phyloP scores from a whole-genome alignment of 2,113 vertebrate species.

The Antigone vipio region DNA sequence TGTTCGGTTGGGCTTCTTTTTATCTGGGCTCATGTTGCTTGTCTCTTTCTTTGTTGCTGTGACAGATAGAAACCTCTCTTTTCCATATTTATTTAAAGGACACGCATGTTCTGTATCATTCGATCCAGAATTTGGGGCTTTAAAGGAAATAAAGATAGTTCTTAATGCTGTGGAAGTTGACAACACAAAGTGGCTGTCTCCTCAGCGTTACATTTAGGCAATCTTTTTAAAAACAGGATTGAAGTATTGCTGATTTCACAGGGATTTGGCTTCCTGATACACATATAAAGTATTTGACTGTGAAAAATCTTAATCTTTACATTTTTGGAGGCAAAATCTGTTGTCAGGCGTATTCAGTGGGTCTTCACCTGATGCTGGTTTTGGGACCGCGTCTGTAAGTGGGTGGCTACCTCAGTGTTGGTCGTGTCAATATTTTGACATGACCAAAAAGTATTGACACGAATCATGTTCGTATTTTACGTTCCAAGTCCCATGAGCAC shows the following conservation, averaged over 20 bases:
- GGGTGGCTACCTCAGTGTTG: neutral
- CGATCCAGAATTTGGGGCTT: neutral
- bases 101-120: neutral
- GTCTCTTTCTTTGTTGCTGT: neutral
- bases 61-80: neutral
- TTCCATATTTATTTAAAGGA: neutral
- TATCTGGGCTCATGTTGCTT: rapidly evolving
- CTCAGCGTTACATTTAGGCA: neutral
- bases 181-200: neutral
- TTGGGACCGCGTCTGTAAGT: neutral
- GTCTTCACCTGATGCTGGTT: neutral
- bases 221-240: neutral
- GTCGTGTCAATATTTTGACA: rapidly evolving
- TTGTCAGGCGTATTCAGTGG: neutral
- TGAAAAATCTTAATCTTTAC: neutral
- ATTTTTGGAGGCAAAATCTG: neutral
- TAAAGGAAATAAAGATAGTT: neutral
- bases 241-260: neutral
- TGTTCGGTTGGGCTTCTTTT: neutral
- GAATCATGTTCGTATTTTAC: neutral
- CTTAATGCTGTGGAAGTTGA: neutral
- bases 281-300: neutral
- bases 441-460: neutral
- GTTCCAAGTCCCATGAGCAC: neutral
- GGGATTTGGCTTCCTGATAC: neutral